A percentile compares a stretch with the other conserved stretches of the same genome.
phyloP scores from a whole-genome alignment of 2,113 vertebrate species.

The Taurulus bubalis region DNA sequence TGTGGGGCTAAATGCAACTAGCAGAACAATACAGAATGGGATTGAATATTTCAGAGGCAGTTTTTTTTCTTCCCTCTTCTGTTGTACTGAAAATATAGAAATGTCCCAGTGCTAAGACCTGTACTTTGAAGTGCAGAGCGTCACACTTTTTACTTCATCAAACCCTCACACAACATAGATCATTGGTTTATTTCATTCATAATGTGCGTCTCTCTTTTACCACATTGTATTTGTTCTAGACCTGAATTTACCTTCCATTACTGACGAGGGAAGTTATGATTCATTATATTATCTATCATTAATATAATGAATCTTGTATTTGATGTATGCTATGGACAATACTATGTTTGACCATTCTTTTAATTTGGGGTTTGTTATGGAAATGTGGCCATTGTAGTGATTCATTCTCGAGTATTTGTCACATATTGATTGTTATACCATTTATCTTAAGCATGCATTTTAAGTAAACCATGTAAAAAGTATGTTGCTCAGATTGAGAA shows the following conservation, averaged over 20 bases:
- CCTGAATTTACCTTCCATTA: neutral
- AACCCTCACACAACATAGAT: neutral
- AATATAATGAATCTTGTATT: neutral
- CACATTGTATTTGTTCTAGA: neutral
- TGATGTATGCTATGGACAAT: neutral
- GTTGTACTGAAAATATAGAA: neutral
- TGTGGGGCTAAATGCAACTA: constrained; percentile 38
- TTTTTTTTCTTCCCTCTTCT: too few species aligned
- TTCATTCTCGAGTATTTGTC: neutral
- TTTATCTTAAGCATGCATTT: neutral
- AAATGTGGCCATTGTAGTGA: neutral
- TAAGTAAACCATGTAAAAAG: neutral
- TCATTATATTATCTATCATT: neutral
- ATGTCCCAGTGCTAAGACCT: neutral
- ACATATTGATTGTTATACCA: neutral
- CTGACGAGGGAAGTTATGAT: neutral
- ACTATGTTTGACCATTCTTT: neutral
- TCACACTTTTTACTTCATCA: neutral
- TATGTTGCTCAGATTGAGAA: neutral
- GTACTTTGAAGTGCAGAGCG: neutral
- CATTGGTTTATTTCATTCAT: neutral
- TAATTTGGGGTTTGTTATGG: neutral
- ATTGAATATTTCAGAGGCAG: constrained; percentile 20
- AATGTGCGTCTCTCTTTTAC: neutral
- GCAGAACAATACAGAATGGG: constrained; percentile 37